Base-by-base conservation (phyloP, 2,888 invertebrate species). In the Smittia aterrima region DNA sequence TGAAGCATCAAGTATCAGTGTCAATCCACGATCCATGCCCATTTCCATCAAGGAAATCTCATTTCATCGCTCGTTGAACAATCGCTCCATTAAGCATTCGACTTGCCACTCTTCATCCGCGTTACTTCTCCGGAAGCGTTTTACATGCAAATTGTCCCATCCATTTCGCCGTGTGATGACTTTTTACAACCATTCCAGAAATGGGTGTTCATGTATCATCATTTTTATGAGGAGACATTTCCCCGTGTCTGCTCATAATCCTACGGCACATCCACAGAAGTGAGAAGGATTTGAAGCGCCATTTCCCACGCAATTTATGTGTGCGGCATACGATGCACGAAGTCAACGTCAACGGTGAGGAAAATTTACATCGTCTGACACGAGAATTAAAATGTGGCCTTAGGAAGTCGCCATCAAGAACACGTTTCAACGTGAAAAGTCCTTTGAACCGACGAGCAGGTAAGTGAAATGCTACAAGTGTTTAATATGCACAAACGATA, bases 31-130 rank as follows among this genome's bases (percentile, higher is more conserved):
- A 58, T 58, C 58, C 58, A 58, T 58, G 58, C 58, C 58, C 64
- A 13, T 27, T 64, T 1, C 24, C 68, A 47, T 70, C 24, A 47
- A 22, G 68, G 47, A 70, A 70, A 70, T 70, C 68, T 70, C 68
- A 70, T 70, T 70, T 70, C 68, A 70, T 25, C 47, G 68, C 47
- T 70, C 68, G 68, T 70, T 70, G 47, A 70, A 70, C 68, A 70
- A 70, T 53, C 53, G 68, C 68, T 24, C 68, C 68, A 70, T 70
- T 70, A 70, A 53, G 40, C 58, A 22, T 47, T 16, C 47, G n/a
- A 18, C 22, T 58, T 22, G 13, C 16, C 47, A 47, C 58, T 58
- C 58, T 13, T 13, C 22, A 11, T 13, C 3, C 58, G 20, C 58
- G 22, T 2, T 20, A 38, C 58, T 66, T n/a, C 16, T 24, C 27